These are phyloP conservation scores for Prietella phreatophila DNA, from an alignment of 2,113 vertebrate species.

Conservation along the genomic window DNA sequence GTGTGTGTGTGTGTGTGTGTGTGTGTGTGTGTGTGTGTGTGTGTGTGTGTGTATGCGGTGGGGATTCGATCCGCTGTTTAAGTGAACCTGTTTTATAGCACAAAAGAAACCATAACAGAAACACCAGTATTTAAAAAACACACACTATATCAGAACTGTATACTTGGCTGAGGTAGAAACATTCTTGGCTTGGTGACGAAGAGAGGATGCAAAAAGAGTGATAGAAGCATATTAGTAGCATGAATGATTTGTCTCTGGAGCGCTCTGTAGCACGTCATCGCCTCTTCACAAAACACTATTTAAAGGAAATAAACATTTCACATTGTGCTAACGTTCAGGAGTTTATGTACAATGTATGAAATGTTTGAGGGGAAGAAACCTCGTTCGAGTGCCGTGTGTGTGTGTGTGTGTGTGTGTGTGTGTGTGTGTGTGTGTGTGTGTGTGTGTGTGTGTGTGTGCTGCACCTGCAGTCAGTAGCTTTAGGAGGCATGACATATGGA, in stretches of 20 bases:
- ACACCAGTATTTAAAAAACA: background rate
- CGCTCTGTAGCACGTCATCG: no score
- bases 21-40: background rate
- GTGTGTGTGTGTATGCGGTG: no score
- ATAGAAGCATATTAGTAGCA: no score
- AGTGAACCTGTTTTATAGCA: no score
- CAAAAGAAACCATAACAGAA: no score
- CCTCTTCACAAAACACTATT: no score
- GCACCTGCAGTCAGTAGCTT: constrained; percentile 93
- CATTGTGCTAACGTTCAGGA: background rate
- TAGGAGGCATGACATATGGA: constrained; percentile 88
- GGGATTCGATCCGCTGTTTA: no score
- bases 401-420: background rate
- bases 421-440: background rate
- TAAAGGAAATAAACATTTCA: background rate
- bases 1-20: background rate
- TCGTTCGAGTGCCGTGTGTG: background rate
- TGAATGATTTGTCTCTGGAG: no score
- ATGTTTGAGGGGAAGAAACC: background rate
- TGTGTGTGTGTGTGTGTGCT: background rate
- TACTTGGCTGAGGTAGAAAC: no score
- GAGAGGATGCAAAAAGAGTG: no score
- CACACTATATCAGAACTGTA: no score
- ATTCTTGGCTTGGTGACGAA: no score
- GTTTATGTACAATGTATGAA: background rate